Evolutionary conservation across 2,113 vertebrate genomes (phyloP).

Genomic region (Hippopotamus amphibius): DNA sequence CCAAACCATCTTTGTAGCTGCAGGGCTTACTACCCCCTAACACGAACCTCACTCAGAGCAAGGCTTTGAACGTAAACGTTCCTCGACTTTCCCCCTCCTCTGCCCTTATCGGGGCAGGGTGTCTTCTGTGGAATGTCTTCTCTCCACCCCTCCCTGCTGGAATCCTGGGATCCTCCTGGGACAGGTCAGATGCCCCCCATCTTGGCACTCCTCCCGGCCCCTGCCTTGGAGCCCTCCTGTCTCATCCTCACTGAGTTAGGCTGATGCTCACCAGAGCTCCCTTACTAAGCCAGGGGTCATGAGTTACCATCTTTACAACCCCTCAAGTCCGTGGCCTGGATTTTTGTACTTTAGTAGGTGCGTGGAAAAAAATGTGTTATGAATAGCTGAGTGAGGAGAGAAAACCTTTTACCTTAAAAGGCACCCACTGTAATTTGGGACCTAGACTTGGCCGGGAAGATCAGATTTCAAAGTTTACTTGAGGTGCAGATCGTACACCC

Average conservation of each 20-base stretch:
- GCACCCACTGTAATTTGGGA: neutral
- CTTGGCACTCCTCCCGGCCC: neutral
- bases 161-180: neutral
- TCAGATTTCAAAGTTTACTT: neutral
- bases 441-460: neutral
- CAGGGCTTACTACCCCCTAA: neutral
- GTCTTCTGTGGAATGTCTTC: neutral
- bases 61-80: neutral
- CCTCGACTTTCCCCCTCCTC: neutral
- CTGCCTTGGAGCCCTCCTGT: neutral
- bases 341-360: neutral
- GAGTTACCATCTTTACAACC: neutral
- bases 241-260: neutral
- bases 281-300: accelerated
- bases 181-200: neutral
- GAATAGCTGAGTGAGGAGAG: neutral
- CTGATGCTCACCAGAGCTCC: neutral
- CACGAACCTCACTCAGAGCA: neutral
- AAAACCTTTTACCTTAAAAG: neutral
- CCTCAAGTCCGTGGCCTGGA: neutral
- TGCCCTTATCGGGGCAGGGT: neutral
- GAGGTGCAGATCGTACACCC: neutral
- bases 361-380: neutral
- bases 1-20: neutral
- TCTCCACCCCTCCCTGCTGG: neutral